Conservation (phyloP, 2,888 invertebrate genomes). For the Ametastegia equiseti region DNA sequence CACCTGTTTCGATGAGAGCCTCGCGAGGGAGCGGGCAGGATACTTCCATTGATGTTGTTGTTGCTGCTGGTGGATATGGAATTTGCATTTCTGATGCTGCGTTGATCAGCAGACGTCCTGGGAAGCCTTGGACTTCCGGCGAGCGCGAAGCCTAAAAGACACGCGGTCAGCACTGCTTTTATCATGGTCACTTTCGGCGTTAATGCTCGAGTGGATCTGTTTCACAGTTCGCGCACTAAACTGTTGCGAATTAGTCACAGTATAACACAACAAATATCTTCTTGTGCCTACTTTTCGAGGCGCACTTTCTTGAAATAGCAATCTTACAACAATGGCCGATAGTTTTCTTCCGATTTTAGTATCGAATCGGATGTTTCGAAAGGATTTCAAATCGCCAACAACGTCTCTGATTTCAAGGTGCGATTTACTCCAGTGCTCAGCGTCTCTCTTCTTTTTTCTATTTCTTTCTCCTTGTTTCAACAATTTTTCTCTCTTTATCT, state of each 20-base stretch:
- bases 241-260: conserved; percentile 12
- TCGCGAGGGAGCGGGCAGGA: conserved; percentile 52
- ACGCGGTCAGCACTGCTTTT: conserved; percentile 68
- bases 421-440: background rate
- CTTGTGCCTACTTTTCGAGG: background rate
- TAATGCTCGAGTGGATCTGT: background rate
- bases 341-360: background rate
- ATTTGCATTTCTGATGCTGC: conserved; percentile 68
- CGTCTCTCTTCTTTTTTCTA: background rate
- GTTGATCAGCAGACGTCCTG: conserved; percentile 71
- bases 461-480: background rate
- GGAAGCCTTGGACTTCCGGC: conserved; percentile 72
- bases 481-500: background rate
- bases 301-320: background rate
- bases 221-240: conserved; percentile 20
- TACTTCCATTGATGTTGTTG: conserved; percentile 58
- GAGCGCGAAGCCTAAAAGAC: conserved; percentile 66
- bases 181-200: conserved; percentile 61
- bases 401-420: background rate
- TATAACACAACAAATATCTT: conserved; percentile 7
- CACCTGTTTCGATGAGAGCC: conserved; percentile 69
- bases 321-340: background rate
- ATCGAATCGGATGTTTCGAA: background rate
- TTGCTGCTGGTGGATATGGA: conserved; percentile 62
- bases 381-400: background rate